phyloP scores from a whole-genome alignment of 2,888 invertebrate species.

The Phrixothrix hirtus region DNA sequence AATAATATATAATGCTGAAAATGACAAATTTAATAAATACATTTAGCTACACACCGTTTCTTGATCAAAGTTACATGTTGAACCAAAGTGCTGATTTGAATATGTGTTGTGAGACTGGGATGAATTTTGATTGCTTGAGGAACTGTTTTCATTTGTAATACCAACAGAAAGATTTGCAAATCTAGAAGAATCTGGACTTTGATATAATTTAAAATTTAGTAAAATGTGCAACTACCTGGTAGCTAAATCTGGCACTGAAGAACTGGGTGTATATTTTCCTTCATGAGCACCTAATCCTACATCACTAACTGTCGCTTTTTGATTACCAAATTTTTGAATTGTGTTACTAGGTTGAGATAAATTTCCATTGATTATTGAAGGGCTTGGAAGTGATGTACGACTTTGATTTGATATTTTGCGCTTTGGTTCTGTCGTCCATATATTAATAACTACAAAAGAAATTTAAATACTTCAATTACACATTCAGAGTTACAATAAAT shows the following conservation, averaged over 20 bases:
- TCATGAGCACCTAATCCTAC: conserved; percentile 77
- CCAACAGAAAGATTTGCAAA: conserved; percentile 71
- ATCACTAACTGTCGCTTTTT: conserved; percentile 65
- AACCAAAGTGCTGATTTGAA: conserved; percentile 62
- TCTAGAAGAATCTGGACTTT: conserved; percentile 53
- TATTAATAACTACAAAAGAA: conserved; percentile 76
- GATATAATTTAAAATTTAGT: too few relatives aligned
- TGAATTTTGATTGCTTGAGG: conserved; percentile 17
- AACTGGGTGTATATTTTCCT: conserved; percentile 79
- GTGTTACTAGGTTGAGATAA: conserved; percentile 44
- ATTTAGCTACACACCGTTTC: conserved; percentile 47
- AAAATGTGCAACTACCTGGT: conserved; percentile 54
- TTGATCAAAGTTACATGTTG: conserved; percentile 60
- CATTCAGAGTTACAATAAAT: not conserved
- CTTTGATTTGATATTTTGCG: conserved; percentile 59
- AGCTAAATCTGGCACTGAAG: conserved; percentile 64
- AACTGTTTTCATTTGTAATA: conserved; percentile 40
- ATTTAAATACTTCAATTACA: too few relatives aligned
- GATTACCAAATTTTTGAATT: conserved; percentile 75
- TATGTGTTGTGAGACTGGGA: conserved; percentile 59
- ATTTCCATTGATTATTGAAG: conserved; percentile 10
- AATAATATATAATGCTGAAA: conserved; percentile 26
- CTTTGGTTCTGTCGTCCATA: conserved; percentile 81
- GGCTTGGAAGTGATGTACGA: conserved; percentile 41
- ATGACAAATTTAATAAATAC: conserved; percentile 1